Evolutionary conservation across 2,113 vertebrate species (phyloP).

Genomic region (Tachysurus fulvidraco): DNA sequence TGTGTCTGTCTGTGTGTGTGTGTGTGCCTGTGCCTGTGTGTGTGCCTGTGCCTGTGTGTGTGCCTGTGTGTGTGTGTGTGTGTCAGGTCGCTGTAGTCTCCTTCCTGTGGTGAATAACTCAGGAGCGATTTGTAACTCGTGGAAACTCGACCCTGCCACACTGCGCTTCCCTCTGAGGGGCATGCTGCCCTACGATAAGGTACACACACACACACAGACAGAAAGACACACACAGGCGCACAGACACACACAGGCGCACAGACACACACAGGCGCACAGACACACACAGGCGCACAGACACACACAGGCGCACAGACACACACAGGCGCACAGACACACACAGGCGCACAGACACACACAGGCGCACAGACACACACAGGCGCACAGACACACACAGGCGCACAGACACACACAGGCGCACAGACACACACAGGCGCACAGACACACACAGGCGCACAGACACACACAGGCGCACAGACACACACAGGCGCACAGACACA

Average conservation of each 20-base stretch:
- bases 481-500: not conserved
- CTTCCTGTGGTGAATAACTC: constrained; percentile 98
- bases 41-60: not conserved
- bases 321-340: too few species aligned
- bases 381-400: too few species aligned
- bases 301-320: too few species aligned
- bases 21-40: not conserved
- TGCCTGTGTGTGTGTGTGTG: constrained; percentile 51
- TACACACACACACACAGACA: constrained; percentile 55
- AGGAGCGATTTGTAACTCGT: constrained; percentile 97
- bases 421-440: not conserved
- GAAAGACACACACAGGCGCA: too few species aligned
- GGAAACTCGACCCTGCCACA: constrained; percentile 95
- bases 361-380: too few species aligned
- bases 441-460: not conserved
- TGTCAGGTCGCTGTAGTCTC: constrained; percentile 90
- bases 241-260: too few species aligned
- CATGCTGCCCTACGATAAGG: constrained; percentile 97
- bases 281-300: too few species aligned
- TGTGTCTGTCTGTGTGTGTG: not conserved
- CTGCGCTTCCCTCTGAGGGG: constrained; percentile 94
- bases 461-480: too few species aligned
- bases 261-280: not conserved
- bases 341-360: too few species aligned
- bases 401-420: not conserved